phyloP scores from a whole-genome alignment of 2,797 vertebrate genomes.

The Vipera ursinii region DNA sequence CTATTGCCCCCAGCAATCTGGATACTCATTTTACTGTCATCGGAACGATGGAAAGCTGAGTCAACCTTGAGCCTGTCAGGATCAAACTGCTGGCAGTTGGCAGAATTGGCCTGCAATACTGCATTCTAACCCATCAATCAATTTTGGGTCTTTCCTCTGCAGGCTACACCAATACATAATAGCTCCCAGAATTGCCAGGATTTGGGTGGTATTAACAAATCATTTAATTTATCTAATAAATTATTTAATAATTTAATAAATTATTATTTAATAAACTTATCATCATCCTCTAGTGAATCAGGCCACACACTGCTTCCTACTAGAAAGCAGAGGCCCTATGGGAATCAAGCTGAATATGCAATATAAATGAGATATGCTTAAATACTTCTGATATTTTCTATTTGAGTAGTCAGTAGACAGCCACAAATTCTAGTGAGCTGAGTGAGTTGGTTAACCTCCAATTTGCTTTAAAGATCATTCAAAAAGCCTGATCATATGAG shows the following conservation, averaged over 20 bases:
- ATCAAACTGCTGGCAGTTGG: background rate
- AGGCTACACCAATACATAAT: background rate
- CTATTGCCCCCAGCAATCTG: background rate
- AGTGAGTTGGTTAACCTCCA: background rate
- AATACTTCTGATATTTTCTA: background rate
- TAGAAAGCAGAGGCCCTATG: background rate
- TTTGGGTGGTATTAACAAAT: background rate
- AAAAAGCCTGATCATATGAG: background rate
- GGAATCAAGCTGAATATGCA: background rate
- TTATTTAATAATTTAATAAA: background rate
- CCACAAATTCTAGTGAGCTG: background rate
- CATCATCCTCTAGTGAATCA: background rate
- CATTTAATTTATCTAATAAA: background rate
- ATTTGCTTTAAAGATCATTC: background rate
- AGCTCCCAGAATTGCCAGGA: background rate
- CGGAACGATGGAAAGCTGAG: background rate
- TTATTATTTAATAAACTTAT: background rate
- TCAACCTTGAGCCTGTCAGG: background rate
- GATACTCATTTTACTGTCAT: background rate
- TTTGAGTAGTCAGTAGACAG: background rate
- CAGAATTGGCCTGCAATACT: background rate
- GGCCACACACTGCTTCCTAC: background rate
- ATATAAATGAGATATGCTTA: background rate
- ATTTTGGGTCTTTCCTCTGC: background rate
- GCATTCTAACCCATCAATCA: background rate